Percentiles rank a stretch among this genome's conserved stretches.
Conservation (phyloP, 2,797 vertebrate genomes). For the Rhincodon typus region DNA sequence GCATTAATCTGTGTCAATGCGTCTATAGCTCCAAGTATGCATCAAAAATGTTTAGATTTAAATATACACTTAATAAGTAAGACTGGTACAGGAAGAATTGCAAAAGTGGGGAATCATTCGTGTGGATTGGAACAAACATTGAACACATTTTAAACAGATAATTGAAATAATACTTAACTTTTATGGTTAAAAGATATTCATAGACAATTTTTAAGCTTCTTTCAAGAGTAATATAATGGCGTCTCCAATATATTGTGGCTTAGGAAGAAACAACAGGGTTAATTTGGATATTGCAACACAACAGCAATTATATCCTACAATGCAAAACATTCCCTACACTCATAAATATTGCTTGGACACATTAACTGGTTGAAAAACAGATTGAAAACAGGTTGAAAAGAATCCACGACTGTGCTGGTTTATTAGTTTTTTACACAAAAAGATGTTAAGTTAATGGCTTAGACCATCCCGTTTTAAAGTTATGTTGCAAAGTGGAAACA, state of each 20-base stretch:
- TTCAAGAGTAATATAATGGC: neutral
- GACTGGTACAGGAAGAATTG: neutral
- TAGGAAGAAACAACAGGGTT: neutral
- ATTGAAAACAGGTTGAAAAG: neutral
- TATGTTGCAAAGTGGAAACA: neutral
- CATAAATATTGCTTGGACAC: neutral
- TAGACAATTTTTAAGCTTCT: neutral
- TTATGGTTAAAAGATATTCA: neutral
- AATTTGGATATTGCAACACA: neutral
- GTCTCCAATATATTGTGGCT: too few relatives aligned
- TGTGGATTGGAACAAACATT: too few relatives aligned
- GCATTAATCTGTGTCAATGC: neutral
- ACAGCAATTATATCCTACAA: neutral
- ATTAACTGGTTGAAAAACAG: neutral
- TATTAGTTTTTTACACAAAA: neutral
- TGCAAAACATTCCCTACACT: neutral
- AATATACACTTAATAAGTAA: neutral
- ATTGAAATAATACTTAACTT: neutral
- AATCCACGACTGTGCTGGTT: neutral
- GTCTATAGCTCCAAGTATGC: too few relatives aligned
- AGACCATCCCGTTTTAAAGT: neutral
- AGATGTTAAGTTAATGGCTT: neutral
- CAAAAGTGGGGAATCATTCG: neutral
- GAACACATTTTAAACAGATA: neutral
- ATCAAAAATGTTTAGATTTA: neutral